Conservation (phyloP, 1,140 invertebrate genomes). For the Polyergus mexicanus region DNA sequence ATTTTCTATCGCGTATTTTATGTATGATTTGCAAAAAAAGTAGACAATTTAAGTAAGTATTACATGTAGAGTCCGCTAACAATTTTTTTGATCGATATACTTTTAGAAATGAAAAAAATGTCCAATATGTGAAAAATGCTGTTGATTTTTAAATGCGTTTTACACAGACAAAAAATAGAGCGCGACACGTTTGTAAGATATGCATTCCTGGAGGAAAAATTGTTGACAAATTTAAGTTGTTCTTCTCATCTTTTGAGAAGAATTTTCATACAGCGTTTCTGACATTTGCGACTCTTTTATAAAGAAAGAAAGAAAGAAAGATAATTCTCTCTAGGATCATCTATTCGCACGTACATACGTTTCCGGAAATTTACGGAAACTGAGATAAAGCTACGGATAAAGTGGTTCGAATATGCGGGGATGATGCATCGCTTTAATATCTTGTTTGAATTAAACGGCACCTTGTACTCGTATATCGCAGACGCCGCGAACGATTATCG, state of each 20-base stretch:
- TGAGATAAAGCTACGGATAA: constrained; percentile 10
- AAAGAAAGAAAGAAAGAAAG: neutral
- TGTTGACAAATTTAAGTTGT: constrained; percentile 3
- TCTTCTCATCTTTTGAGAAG: neutral
- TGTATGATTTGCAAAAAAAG: neutral
- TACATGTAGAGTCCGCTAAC: constrained; percentile 14
- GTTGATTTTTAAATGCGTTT: constrained; percentile 11
- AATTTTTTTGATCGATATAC: neutral
- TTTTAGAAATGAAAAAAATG: neutral
- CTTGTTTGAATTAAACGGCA: constrained; percentile 30
- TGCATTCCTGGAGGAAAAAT: constrained; percentile 24
- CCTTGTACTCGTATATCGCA: neutral
- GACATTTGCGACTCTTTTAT: neutral
- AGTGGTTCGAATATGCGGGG: neutral
- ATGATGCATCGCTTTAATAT: constrained; percentile 51
- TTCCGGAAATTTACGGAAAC: constrained; percentile 4
- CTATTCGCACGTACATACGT: neutral
- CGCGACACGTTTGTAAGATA: constrained; percentile 20
- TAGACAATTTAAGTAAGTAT: constrained; percentile 18
- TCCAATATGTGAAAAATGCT: neutral
- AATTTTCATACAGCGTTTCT: constrained; percentile 21
- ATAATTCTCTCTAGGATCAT: neutral
- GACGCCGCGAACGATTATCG: neutral
- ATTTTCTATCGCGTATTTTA: constrained; percentile 38
- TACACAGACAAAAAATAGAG: constrained; percentile 4